Evolutionary conservation across 1,140 invertebrate genomes (phyloP), one percentile per base, ranked within the genome.

Genomic region (Octopus sinensis): DNA sequence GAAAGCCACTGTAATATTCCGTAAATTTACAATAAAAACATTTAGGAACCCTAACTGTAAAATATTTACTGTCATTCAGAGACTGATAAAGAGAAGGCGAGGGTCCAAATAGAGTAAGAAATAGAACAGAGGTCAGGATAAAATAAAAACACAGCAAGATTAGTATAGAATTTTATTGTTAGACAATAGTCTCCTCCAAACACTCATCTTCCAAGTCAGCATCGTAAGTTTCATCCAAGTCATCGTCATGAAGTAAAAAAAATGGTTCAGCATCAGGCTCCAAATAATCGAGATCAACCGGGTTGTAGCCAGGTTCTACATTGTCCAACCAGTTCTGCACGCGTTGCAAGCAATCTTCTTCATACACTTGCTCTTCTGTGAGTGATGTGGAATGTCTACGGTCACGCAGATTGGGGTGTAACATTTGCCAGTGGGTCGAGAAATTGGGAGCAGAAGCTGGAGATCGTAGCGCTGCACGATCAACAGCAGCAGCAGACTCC

Each of bases 391-490:
- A 82, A 75, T 84, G 82, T 43, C 82, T 77, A 56, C 80, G 71
- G 54, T 71, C 79, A 75, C 78, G 82, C n/a, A 78, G 68, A 30
- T 80, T 54, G 5, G 76, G 76, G 53, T 85, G 81, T 7, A 88
- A 79, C 5, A 84, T 80, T 84, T 87, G 86, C 83, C 86, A 88
- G 79, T 89, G 88, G 81, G 86, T 85, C 10, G 87, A 87, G 43
- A 87, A 84, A 62, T 85, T 83, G 6, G 85, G 82, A 79, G 85
- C 85, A 51, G 83, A 85, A 54, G 83, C 86, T 62, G 82, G 83
- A 6, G 82, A 84, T 23, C 81, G 83, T 76, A 83, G 82, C 53
- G 81, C 78, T 71, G 75, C 82, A 54, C 62, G 84, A 56, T 56
- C 82, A 81, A 81, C 83, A 53, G 43, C 75, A 56, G 76, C n/a